phyloP scores from a whole-genome alignment of 2,888 invertebrate genomes.

The Apodemia duryi region DNA sequence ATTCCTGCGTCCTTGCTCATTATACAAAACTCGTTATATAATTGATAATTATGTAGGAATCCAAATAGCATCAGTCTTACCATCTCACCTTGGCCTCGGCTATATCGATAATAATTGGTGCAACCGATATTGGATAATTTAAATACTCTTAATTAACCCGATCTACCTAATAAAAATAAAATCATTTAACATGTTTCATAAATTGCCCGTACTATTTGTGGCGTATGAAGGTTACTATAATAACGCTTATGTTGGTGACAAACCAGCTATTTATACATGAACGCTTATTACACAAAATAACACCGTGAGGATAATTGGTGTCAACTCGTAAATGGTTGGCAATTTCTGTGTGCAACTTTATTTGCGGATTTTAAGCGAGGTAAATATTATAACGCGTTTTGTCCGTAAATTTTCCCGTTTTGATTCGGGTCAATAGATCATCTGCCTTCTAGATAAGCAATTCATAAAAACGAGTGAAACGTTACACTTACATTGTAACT shows the following conservation, averaged over 20 bases:
- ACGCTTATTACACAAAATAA: constrained; percentile 12
- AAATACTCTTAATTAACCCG: neutral
- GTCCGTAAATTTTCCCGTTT: too few relatives aligned
- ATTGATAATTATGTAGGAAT: too few relatives aligned
- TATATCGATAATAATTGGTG: neutral
- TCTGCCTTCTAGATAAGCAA: too few relatives aligned
- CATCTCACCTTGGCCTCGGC: neutral
- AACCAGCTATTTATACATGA: neutral
- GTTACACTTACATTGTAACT: too few relatives aligned
- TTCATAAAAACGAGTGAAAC: too few relatives aligned
- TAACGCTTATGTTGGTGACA: constrained; percentile 3
- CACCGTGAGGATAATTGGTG: neutral
- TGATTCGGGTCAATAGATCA: too few relatives aligned
- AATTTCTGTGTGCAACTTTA: neutral
- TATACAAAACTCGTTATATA: neutral
- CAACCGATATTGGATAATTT: neutral
- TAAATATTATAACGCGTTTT: too few relatives aligned
- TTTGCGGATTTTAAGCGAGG: neutral
- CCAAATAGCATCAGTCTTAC: neutral
- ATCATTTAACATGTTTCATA: neutral
- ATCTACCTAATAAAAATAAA: neutral
- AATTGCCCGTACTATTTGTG: neutral
- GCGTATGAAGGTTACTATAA: constrained; percentile 9
- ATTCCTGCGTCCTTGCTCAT: too few relatives aligned
- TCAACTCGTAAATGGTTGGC: constrained; percentile 2